Base-by-base conservation (phyloP, 2,888 invertebrate species). In the Nudaria mundana region DNA sequence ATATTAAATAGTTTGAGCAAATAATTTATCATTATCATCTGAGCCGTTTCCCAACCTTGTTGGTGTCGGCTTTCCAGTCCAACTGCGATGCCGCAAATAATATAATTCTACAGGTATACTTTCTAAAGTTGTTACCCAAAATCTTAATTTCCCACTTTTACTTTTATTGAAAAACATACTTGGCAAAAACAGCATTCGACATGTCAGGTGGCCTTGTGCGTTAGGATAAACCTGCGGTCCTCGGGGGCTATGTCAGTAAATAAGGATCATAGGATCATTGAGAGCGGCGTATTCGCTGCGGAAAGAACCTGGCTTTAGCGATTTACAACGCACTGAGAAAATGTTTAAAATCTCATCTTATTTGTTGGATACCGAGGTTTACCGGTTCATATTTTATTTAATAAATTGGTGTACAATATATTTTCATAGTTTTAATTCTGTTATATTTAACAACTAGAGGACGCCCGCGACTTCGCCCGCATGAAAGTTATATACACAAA, bases 181-280 rank as follows among this genome's bases (percentile, higher is more conserved):
- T 26, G 34, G 45, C 51, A 44, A 51, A 51, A 60, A 52, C 53
- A 48, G 48, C 40, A 48, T 52, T 54, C 52, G 42, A 52, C 54
- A 56, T 49, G 56, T 62, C 44, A 55, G 54, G 56, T 47, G 57
- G 63, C 45, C 54, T n/a, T 58, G 59, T 58, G 54, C 50, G 53
- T 55, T 44, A 49, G 53, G 48, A 48, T 65, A 64, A 63, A 59
- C 58, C 52, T 47, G 48, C 52, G 63, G 51, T 63, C 70, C 58
- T 64, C 62, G 56, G 49, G 61, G 63, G 59, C 56, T 54, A 56
- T 48, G 68, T 67, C 71, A 76, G 81, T 84, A 83, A 81, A 84
- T 84, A 84, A 79, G 77, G 79, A 75, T 84, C 75, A 79, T 48
- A 30, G 70, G 80, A 80, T 82, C 80, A 82, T 75, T 69, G 72